phyloP scores from a whole-genome alignment of 2,888 invertebrate genomes.

The Crematogaster levior region DNA sequence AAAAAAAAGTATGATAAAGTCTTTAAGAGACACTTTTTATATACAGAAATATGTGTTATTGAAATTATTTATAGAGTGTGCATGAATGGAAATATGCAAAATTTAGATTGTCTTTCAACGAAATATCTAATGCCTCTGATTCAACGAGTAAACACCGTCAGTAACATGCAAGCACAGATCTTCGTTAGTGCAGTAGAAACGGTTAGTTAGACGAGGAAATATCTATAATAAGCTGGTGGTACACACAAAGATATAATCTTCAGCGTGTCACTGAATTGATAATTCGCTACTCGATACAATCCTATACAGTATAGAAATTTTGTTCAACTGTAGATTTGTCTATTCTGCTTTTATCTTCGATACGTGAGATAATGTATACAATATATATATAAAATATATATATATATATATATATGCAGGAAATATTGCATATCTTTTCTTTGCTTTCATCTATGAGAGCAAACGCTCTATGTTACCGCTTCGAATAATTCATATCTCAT shows the following conservation, averaged over 20 bases:
- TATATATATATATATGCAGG: not conserved
- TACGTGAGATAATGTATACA: not conserved
- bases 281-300: slow-evolving; percentile 16
- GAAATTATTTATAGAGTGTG: not conserved
- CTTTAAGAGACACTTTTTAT: not conserved
- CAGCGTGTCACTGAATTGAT: slow-evolving; percentile 32
- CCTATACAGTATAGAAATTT: not conserved
- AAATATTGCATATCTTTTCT: not conserved
- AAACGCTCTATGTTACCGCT: not conserved
- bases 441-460: not conserved
- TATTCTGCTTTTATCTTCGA: not conserved
- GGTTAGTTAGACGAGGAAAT: slow-evolving; percentile 45
- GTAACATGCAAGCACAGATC: slow-evolving; percentile 19
- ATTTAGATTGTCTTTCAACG: slow-evolving; percentile 1
- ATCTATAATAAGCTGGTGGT: slow-evolving; percentile 36
- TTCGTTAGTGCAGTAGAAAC: slow-evolving; percentile 51
- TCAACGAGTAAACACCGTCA: slow-evolving; percentile 29
- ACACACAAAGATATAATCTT: slow-evolving; percentile 34
- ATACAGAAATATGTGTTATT: not conserved
- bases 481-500: not conserved
- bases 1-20: not conserved
- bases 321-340: not conserved
- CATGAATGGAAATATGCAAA: not conserved
- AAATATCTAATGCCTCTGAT: slow-evolving; percentile 20
- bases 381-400: not conserved